A percentile compares a stretch with the other conserved stretches of the same genome.
These are phyloP conservation scores for Champsocephalus gunnari DNA, from an alignment of 2,797 vertebrate species.

Conservation along the genomic window DNA sequence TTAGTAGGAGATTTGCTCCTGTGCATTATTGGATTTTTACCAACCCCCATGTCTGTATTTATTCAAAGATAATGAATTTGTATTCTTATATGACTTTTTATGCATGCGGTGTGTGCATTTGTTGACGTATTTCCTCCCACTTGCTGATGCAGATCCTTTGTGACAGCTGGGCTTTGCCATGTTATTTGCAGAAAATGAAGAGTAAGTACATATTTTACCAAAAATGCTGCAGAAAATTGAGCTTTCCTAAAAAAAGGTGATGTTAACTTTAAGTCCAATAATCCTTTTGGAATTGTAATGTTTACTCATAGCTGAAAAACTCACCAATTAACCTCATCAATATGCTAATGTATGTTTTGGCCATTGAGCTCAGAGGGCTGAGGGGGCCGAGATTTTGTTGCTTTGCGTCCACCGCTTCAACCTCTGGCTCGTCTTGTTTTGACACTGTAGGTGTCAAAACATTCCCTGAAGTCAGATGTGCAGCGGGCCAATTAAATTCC, in stretches of 20 bases:
- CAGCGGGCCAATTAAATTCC: slow-evolving; percentile 76
- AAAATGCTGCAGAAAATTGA: slow-evolving; percentile 10
- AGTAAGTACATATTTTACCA: not conserved
- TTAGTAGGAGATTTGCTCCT: slow-evolving; percentile 67
- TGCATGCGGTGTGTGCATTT: slow-evolving; percentile 41
- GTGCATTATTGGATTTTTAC: slow-evolving; percentile 68
- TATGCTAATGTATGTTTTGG: slow-evolving; percentile 50
- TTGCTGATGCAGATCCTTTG: slow-evolving; percentile 3
- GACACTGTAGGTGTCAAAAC: slow-evolving; percentile 68
- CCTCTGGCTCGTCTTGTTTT: slow-evolving; percentile 68
- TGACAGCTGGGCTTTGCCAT: slow-evolving; percentile 5
- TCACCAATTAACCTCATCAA: slow-evolving; percentile 47
- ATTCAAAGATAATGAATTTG: slow-evolving; percentile 67
- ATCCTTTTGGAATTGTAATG: slow-evolving; percentile 15
- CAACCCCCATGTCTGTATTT: slow-evolving; percentile 54
- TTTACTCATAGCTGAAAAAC: slow-evolving; percentile 31
- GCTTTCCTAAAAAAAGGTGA: not conserved
- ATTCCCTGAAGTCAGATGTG: slow-evolving; percentile 70
- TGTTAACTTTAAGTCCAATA: slow-evolving; percentile 23
- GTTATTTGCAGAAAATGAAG: slow-evolving; percentile 20
- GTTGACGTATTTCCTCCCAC: slow-evolving; percentile 19
- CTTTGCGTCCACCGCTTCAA: slow-evolving; percentile 50
- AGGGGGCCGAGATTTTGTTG: slow-evolving; percentile 55
- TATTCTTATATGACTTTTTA: slow-evolving; percentile 29
- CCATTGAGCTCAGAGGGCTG: slow-evolving; percentile 50